Conservation (phyloP, 1,140 invertebrate genomes). For the Pararge aegeria region DNA sequence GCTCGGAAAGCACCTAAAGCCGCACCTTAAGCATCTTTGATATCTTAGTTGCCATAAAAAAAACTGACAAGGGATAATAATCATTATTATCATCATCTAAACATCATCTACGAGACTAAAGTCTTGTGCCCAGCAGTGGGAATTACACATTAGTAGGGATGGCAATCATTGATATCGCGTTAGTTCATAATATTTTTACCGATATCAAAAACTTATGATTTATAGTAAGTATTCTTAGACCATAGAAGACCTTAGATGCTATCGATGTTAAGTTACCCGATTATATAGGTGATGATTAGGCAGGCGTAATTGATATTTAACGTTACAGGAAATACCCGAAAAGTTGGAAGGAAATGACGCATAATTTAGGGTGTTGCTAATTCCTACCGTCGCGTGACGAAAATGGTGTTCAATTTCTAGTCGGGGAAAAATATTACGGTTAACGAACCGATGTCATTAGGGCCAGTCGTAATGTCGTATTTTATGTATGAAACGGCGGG, state of each 20-base stretch:
- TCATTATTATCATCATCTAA: too few species aligned
- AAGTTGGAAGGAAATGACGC: conserved; percentile 24
- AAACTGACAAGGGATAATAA: too few species aligned
- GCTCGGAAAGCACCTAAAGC: too few species aligned
- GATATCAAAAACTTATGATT: too few species aligned
- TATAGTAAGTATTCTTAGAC: background rate
- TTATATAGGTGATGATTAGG: conserved; percentile 19
- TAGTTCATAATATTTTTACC: too few species aligned
- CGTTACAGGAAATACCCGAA: conserved; percentile 25
- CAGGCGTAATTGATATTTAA: conserved; percentile 17
- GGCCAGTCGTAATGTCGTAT: background rate
- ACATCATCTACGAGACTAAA: too few species aligned
- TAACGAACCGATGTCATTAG: too few species aligned
- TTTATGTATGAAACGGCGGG: background rate
- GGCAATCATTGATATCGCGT: too few species aligned
- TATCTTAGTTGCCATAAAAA: too few species aligned
- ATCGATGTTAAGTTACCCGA: background rate
- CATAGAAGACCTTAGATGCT: background rate
- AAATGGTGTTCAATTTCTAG: conserved; percentile 14
- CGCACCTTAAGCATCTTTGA: too few species aligned
- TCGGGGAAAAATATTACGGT: conserved; percentile 13
- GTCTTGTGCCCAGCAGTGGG: too few species aligned
- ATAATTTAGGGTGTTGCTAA: conserved; percentile 15
- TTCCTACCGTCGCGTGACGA: conserved; percentile 19
- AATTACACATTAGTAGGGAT: too few species aligned